phyloP scores from a whole-genome alignment of 1,140 invertebrate species.

The Bombus cullumanus region DNA sequence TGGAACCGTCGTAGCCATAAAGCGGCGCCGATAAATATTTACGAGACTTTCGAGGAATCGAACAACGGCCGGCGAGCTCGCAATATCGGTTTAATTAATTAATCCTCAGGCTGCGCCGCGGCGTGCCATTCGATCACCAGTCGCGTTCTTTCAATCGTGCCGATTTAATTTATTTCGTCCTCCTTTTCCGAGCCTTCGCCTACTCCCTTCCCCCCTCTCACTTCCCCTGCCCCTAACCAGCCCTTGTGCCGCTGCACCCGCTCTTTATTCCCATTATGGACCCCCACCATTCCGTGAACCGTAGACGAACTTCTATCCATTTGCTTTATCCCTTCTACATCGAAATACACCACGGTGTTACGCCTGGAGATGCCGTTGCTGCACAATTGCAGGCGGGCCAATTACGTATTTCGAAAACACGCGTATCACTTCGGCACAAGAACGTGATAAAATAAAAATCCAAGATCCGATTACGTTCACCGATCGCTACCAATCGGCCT shows the following conservation, averaged over 20 bases:
- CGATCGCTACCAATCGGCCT: neutral
- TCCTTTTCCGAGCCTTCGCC: neutral
- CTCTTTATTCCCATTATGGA: constrained; percentile 19
- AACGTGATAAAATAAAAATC: constrained; percentile 16
- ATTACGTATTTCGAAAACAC: too few relatives aligned
- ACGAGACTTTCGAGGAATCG: constrained; percentile 52
- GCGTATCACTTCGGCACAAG: too few relatives aligned
- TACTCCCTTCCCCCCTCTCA: neutral
- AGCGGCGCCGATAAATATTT: constrained; percentile 55
- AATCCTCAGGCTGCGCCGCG: constrained; percentile 47
- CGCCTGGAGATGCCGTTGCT: neutral
- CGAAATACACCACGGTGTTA: neutral
- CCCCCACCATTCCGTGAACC: neutral
- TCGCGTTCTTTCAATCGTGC: constrained; percentile 48
- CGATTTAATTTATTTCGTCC: constrained; percentile 51
- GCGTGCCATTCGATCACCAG: constrained; percentile 52
- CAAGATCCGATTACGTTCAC: neutral
- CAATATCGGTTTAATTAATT: constrained; percentile 68
- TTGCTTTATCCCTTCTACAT: neutral
- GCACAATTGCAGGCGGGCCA: neutral
- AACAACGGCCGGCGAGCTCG: constrained; percentile 23
- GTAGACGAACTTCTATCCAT: neutral
- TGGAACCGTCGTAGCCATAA: constrained; percentile 29
- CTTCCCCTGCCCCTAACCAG: too few relatives aligned
- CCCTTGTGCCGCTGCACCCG: neutral